Evolutionary conservation across 2,888 invertebrate genomes (phyloP), one percentile per base, ranked within the genome.

Genomic region (Cheilosia scutellata): DNA sequence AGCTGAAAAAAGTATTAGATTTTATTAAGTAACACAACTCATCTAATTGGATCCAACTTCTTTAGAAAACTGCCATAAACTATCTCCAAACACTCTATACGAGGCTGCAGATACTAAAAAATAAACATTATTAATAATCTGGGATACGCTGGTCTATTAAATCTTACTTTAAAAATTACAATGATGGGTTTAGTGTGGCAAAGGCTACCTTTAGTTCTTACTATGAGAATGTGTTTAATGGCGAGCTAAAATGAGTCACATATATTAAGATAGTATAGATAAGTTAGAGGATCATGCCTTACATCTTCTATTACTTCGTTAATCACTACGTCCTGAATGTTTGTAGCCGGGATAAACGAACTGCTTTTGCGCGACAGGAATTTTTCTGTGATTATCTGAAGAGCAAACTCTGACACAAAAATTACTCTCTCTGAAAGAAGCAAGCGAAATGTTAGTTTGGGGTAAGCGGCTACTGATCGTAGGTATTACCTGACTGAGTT

Each of bases 261-360:
- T 33, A 37, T 51, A 72, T 25, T 75, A 72, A 2, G 29, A 7
- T 13, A 51, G 4, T 44, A 20, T 20, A 60, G 27, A 13, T 55
- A 3, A 57, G n/a, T n/a, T n/a, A n/a, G 4, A 16, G 7, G 20
- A 3, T 4, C 4, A 37, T 20, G 5, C 87, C 90, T 82, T 89
- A 93, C 93, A 90, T 92, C 89, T 60, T 92, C 91, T 29, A 93
- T 91, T 1, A 93, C 93, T 90, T 93, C 93, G 75, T 93, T 93
- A 11, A 93, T 91, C 1, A 93, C 91, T 13, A 93, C 87, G 80
- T 93, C 92, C 42, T 92, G 89, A 7, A 93, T 89, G 70, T 90
- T 87, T 0, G 90, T 88, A 13, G 90, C 89, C 11, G 93, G 90
- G 20, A 93, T 89, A 76, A 92, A 93, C 5, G 89, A 77, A 11